A percentile compares a stretch with the other conserved stretches of the same genome.
phyloP scores from a whole-genome alignment of 2,888 invertebrate species.

The Chironomus riparius region DNA sequence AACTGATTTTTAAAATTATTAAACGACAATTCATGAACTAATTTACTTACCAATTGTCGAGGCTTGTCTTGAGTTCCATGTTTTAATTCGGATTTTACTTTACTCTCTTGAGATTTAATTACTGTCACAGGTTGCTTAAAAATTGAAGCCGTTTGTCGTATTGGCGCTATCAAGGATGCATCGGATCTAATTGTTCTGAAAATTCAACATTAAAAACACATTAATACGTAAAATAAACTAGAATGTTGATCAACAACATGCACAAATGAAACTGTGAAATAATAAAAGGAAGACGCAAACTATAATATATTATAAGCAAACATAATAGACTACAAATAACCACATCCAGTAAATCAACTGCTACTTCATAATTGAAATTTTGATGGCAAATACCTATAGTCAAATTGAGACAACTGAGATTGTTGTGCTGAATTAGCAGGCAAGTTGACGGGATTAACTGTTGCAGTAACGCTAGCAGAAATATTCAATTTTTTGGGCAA shows the following conservation, averaged over 20 bases:
- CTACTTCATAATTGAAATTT: too few relatives aligned
- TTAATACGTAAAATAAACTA: neutral
- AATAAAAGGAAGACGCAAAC: neutral
- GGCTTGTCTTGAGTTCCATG: slow-evolving; percentile 89
- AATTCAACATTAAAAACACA: neutral
- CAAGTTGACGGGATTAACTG: neutral
- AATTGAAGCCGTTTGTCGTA: slow-evolving; percentile 94
- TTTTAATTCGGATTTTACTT: slow-evolving; percentile 77
- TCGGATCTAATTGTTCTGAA: slow-evolving; percentile 58
- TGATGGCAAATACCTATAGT: slow-evolving; percentile 14
- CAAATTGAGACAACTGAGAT: slow-evolving; percentile 1
- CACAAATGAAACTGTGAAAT: neutral
- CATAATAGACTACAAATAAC: neutral
- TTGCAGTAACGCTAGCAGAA: slow-evolving; percentile 10
- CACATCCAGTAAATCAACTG: neutral
- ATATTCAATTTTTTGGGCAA: slow-evolving; percentile 19
- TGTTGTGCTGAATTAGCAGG: neutral
- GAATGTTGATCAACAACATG: neutral
- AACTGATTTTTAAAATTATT: neutral
- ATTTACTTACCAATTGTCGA: slow-evolving; percentile 65
- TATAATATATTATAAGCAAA: neutral
- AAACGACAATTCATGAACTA: slow-evolving; percentile 44
- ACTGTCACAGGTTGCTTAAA: slow-evolving; percentile 98
- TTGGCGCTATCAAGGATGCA: slow-evolving; percentile 85
- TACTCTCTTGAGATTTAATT: slow-evolving; percentile 82